Evolutionary conservation across 2,888 invertebrate species (phyloP), one percentile per base, ranked within the genome.

Genomic region (Operophtera brumata): DNA sequence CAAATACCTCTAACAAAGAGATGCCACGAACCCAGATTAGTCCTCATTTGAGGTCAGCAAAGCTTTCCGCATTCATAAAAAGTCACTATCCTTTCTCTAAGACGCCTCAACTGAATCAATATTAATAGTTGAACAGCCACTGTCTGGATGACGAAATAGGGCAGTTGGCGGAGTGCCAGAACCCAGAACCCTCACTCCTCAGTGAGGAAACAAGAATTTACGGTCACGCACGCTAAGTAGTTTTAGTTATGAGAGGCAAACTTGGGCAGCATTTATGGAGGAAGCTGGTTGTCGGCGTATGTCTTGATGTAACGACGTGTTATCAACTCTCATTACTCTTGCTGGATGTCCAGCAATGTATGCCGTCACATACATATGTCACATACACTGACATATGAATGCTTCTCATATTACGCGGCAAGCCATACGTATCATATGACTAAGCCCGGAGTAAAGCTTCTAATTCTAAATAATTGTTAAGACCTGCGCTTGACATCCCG

Each of bases 181-280:
- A 55, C 32, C 62, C 59, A 62, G 41, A 42, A 55, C 32, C 51
- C 54, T 46, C 39, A 46, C 42, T 49, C 51, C 54, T 46, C 39
- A 46, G 46, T 49, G 42, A 58, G 57, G 54, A 44, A 54, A 54
- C 49, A 36, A 58, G 55, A 52, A 60, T 64, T 61, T 64, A 64
- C 54, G 47, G 48, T 44, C 54, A 61, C 64, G 55, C 61, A 60
- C 59, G 52, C 57, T 53, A 53, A 53, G 57, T 52, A 47, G 54
- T 58, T 54, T 50, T 51, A 52, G 59, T 55, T 59, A 59, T 59
- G 55, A 55, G 55, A 48, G 40, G 52, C 48, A 43, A 46, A 52
- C 36, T 52, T 52, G 13, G 32, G 7, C 3, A 12, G 32, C 26
- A 13, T 40, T 45, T 20, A 20, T 37, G 25, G 8, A 30, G 32